A percentile compares a stretch with the other conserved stretches of the same genome.
These are phyloP conservation scores for Leucophenga montana DNA, from an alignment of 2,888 invertebrate genomes.

Conservation along the genomic window DNA sequence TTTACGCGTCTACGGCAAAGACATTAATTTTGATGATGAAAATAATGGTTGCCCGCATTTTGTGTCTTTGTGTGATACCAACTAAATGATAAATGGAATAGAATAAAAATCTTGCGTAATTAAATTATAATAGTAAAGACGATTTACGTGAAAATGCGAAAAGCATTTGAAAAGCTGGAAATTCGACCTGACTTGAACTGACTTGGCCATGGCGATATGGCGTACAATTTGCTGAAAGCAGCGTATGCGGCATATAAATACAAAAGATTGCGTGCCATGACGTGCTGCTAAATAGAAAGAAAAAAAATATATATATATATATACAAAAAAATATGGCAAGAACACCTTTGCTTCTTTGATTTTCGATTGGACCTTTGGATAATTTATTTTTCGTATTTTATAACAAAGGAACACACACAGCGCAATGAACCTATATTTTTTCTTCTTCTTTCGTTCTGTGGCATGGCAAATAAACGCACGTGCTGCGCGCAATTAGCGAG, in stretches of 20 bases:
- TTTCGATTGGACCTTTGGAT: constrained; percentile 13
- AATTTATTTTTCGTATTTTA: constrained; percentile 16
- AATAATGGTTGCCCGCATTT: too few relatives aligned
- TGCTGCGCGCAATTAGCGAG: constrained; percentile 15
- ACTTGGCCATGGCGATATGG: too few relatives aligned
- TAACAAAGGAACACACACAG: not conserved
- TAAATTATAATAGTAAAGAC: not conserved
- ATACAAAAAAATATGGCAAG: not conserved
- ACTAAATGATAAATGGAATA: not conserved
- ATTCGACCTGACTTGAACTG: not conserved
- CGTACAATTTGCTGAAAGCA: not conserved
- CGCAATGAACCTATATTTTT: not conserved
- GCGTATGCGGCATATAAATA: not conserved
- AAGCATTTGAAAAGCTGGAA: not conserved
- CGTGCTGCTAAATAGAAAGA: not conserved
- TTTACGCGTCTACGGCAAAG: too few relatives aligned
- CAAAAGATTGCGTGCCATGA: not conserved
- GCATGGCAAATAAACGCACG: not conserved
- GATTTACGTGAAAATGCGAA: not conserved
- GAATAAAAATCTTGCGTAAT: not conserved
- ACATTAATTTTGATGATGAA: too few relatives aligned
- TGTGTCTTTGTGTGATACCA: too few relatives aligned
- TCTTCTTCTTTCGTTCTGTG: too few relatives aligned
- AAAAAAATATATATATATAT: not conserved
- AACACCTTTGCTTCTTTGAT: not conserved